Evolutionary conservation across 2,797 vertebrate species (phyloP).

Genomic region (Euphonia xanthogaster): DNA sequence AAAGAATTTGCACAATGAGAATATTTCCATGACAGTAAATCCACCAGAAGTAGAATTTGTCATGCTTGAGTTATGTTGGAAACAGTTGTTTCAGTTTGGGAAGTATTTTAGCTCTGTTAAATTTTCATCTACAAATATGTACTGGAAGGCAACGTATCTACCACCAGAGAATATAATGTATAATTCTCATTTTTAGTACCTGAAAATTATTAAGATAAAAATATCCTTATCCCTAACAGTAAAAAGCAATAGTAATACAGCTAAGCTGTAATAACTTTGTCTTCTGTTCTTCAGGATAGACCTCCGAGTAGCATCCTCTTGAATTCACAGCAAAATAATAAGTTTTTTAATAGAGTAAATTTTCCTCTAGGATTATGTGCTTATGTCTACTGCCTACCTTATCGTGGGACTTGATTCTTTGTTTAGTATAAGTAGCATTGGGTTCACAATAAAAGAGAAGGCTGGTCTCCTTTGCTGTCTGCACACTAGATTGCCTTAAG

Average conservation of each 20-base stretch:
- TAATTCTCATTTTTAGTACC: neutral
- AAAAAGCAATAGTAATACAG: neutral
- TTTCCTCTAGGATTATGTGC: slow-evolving; percentile 41
- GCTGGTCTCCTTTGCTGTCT: slow-evolving; percentile 41
- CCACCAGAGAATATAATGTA: neutral
- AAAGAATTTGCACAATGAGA: neutral
- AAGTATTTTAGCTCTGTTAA: neutral
- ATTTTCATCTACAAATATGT: neutral
- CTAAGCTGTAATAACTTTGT: neutral
- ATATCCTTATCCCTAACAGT: neutral
- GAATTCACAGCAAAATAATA: neutral
- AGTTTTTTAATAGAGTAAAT: slow-evolving; percentile 14
- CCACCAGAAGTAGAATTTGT: neutral
- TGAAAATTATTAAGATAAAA: neutral
- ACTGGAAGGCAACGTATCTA: neutral
- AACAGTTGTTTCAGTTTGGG: neutral
- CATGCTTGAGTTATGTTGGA: neutral
- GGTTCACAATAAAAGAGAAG: slow-evolving; percentile 19
- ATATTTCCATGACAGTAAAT: neutral
- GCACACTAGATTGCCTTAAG: slow-evolving; percentile 61
- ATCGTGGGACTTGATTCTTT: slow-evolving; percentile 53
- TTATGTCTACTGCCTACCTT: slow-evolving; percentile 3
- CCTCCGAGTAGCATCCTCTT: neutral
- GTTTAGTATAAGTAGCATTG: slow-evolving; percentile 41
- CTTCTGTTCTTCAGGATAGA: slow-evolving; percentile 8